A percentile compares a stretch with the other conserved stretches of the same genome.
These are phyloP conservation scores for Tragelaphus buxtoni DNA, from an alignment of 2,113 vertebrate species.

Conservation along the genomic window DNA sequence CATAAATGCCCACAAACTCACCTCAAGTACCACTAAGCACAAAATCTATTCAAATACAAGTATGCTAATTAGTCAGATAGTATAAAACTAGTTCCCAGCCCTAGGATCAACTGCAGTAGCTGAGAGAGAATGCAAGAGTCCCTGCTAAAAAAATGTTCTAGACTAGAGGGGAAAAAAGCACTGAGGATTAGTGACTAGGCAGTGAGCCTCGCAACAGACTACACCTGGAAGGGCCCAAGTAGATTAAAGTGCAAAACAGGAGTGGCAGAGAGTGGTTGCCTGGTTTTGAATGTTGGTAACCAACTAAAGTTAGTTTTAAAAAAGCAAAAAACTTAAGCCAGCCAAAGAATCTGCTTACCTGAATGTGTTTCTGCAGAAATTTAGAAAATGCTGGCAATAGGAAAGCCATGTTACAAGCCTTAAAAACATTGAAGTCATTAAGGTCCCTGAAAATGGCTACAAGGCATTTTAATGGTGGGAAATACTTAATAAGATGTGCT, in stretches of 20 bases:
- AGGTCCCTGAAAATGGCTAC: conserved; percentile 68
- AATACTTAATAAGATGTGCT: neutral
- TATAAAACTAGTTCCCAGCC: neutral
- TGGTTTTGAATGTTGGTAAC: neutral
- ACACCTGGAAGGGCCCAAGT: neutral
- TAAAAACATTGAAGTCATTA: conserved; percentile 79
- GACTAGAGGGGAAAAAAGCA: neutral
- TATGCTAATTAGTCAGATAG: neutral
- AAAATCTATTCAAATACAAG: neutral
- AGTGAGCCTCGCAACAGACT: neutral
- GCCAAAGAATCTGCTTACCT: conserved; percentile 80
- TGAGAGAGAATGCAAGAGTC: neutral
- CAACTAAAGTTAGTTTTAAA: neutral
- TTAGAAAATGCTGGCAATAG: conserved; percentile 82
- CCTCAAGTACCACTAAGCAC: neutral
- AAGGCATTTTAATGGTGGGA: neutral
- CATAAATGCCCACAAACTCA: neutral
- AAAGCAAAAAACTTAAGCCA: conserved; percentile 63
- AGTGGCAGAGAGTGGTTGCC: neutral
- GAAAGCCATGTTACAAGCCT: conserved; percentile 90
- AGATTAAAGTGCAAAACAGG: neutral
- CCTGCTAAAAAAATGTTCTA: neutral
- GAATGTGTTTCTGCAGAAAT: conserved; percentile 78
- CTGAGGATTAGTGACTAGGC: neutral
- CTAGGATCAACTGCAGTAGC: neutral